A percentile compares a stretch with the other conserved stretches of the same genome.
Evolutionary conservation across 2,888 invertebrate species (phyloP).

Genomic region (Epistrophe eligans): DNA sequence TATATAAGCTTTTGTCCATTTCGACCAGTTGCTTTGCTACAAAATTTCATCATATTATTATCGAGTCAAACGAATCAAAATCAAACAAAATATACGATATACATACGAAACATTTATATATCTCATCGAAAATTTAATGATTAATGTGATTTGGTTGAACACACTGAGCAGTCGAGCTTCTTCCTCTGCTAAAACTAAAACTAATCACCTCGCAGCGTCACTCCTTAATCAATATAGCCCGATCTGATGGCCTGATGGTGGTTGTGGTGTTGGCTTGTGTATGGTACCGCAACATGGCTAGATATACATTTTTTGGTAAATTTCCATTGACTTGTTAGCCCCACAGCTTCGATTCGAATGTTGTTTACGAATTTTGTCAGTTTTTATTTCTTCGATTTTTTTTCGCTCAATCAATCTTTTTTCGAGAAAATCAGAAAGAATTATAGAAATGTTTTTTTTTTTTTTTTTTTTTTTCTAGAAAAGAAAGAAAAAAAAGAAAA

Average conservation of each 20-base stretch:
- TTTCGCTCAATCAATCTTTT: conserved; percentile 15
- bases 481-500: neutral
- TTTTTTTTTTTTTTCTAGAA: conserved; percentile 36
- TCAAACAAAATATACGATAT: neutral
- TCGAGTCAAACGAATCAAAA: neutral
- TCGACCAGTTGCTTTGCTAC: neutral
- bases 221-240: conserved; percentile 47
- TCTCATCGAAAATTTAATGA: conserved; percentile 36
- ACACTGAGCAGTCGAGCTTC: neutral
- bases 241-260: conserved; percentile 24
- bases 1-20: neutral
- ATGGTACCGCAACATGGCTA: conserved; percentile 19
- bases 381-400: conserved; percentile 41
- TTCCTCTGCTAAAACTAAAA: conserved; percentile 33
- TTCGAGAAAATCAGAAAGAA: neutral
- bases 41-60: too few species aligned
- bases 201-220: conserved; percentile 58
- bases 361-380: conserved; percentile 61
- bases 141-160: conserved; percentile 25
- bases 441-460: conserved; percentile 15
- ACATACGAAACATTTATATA: neutral
- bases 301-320: conserved; percentile 56
- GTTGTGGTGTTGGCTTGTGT: conserved; percentile 27
- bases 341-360: conserved; percentile 43
- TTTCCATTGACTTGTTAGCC: conserved; percentile 65